Base-by-base conservation (phyloP, 1,140 invertebrate genomes). In the Microplitis demolitor region DNA sequence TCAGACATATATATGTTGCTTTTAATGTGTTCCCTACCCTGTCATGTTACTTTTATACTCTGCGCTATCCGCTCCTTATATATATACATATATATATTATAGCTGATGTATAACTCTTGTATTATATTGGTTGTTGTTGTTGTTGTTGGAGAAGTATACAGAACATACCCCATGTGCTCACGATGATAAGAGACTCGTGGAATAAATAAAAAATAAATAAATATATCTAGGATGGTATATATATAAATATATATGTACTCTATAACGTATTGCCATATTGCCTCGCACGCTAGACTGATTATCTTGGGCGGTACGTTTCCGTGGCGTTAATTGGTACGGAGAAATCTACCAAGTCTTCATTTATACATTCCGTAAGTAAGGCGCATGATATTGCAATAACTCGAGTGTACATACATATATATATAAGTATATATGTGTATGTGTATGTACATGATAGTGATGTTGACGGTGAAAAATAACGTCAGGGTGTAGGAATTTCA, bases 261-360 rank as follows among this genome's bases (percentile, higher is more conserved):
- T 11, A 34, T 51, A 35, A 68, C 13, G 31, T 37, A 64, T 72
- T 66, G 45, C 69, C 66, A 69, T 53, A 54, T 68, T 58, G 58
- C 71, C 60, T 70, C 62, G 64, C 70, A 75, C 66, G 74, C 70
- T 75, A 75, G 70, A 72, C 66, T 75, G 74, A 72, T 75, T 75
- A 75, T 75, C 70, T 75, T 72, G 71, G 67, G 74, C 70, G 67
- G 56, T 72, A 72, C 67, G 66, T 75, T 75, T 75, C 66, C 74
- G 70, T 69, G 62, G 74, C 74, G 70, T 75, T 75, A 75, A 75
- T 72, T 75, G 67, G 66, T 72, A 69, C 70, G 71, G 68, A 72
- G 74, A 75, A 75, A 75, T 75, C 69, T 63, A 58, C 51, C 66
- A 56, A 54, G 66, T 66, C 56, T 53, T 67, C 24, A n/a, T 45